These are phyloP conservation scores for Drosophila arawakana DNA, from an alignment of 1,140 invertebrate species.

Conservation along the genomic window DNA sequence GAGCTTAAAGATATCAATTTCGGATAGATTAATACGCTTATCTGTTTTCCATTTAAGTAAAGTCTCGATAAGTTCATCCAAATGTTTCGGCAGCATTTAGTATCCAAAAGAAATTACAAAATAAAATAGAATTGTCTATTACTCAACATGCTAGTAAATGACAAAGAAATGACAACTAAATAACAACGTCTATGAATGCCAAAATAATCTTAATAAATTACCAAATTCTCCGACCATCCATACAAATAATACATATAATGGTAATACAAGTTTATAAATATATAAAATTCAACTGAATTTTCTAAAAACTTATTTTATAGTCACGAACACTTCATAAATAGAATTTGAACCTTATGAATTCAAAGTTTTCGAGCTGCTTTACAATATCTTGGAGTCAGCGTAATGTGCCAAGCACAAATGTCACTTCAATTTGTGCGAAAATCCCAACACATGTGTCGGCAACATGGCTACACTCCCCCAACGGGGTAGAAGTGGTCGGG, in stretches of 20 bases:
- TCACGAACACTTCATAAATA: too few species aligned
- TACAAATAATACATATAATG: too few species aligned
- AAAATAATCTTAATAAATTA: not conserved
- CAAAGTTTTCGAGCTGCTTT: not conserved
- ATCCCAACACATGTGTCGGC: conserved; percentile 51
- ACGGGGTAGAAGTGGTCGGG: not conserved
- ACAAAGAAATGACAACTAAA: not conserved
- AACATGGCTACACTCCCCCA: conserved; percentile 17
- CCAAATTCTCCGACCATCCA: not conserved
- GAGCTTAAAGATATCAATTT: conserved; percentile 37
- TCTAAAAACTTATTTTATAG: too few species aligned
- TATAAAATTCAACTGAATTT: too few species aligned
- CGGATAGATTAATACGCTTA: conserved; percentile 28
- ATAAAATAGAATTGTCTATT: not conserved
- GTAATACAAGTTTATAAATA: too few species aligned
- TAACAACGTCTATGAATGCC: not conserved
- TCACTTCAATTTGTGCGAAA: conserved; percentile 37
- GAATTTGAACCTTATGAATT: not conserved
- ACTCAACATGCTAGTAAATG: conserved; percentile 5
- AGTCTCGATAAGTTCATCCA: conserved; percentile 44
- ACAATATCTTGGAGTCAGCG: conserved; percentile 1
- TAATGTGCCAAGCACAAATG: conserved; percentile 37
- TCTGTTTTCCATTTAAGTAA: conserved; percentile 46
- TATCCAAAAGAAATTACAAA: conserved; percentile 6
- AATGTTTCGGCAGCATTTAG: conserved; percentile 40